Conservation (phyloP, 2,113 vertebrate genomes). For the Paedocypris sp. region DNA sequence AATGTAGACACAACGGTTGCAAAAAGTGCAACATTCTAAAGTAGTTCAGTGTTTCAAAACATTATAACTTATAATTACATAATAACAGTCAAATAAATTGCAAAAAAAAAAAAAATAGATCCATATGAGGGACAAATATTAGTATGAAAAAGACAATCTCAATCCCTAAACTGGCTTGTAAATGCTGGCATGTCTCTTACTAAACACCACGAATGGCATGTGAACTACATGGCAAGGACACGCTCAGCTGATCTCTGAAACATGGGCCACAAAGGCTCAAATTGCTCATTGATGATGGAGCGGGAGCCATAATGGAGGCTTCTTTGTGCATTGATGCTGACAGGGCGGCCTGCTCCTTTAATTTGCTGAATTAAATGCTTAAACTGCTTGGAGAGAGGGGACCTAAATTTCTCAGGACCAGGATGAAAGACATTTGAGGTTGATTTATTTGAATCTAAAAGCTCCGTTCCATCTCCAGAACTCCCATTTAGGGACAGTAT, state of each 20-base stretch:
- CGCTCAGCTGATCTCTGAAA: background rate
- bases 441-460: conserved; percentile 4
- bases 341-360: background rate
- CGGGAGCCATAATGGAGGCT: conserved; percentile 3
- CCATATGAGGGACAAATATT: too few species aligned
- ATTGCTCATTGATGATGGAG: background rate
- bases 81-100: too few species aligned
- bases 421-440: conserved; percentile 9
- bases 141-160: too few species aligned
- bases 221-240: background rate
- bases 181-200: too few species aligned
- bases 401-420: background rate
- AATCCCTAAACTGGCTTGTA: too few species aligned
- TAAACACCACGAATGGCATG: background rate
- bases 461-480: background rate
- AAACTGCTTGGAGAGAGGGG: background rate
- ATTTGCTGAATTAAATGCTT: background rate
- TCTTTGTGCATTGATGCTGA: conserved; percentile 7
- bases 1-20: too few species aligned
- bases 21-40: too few species aligned
- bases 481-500: conserved; percentile 13
- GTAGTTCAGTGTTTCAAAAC: too few species aligned
- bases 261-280: background rate
- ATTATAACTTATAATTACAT: too few species aligned
- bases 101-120: too few species aligned